A percentile compares a stretch with the other conserved stretches of the same genome.
Evolutionary conservation across 1,140 invertebrate genomes (phyloP).

Genomic region (Bradysia coprophila): DNA sequence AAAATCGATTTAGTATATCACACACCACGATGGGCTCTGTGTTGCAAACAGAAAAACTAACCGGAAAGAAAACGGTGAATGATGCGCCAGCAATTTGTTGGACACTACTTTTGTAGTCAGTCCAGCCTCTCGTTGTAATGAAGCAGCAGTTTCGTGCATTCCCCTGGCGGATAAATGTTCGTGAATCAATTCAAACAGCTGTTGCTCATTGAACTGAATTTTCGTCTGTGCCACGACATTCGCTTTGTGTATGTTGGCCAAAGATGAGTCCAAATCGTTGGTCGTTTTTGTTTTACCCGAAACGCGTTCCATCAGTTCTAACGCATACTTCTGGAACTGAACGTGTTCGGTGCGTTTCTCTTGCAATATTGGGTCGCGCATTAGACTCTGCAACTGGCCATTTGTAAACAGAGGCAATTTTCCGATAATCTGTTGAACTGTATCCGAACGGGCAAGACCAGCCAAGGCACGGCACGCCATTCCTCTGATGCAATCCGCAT

Average conservation of each 20-base stretch:
- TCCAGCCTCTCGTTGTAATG: slow-evolving; percentile 58
- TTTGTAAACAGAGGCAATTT: slow-evolving; percentile 89
- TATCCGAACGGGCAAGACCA: slow-evolving; percentile 78
- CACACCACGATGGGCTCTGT: too few relatives aligned
- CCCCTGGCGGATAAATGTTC: slow-evolving; percentile 71
- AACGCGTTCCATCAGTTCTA: slow-evolving; percentile 77
- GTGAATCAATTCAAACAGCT: slow-evolving; percentile 81
- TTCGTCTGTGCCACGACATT: slow-evolving; percentile 91
- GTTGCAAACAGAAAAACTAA: neutral
- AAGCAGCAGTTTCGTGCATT: slow-evolving; percentile 44
- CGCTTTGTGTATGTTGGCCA: slow-evolving; percentile 75
- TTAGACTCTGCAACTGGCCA: slow-evolving; percentile 79
- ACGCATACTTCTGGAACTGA: slow-evolving; percentile 87
- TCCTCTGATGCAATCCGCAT: slow-evolving; percentile 85
- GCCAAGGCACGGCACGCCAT: slow-evolving; percentile 82
- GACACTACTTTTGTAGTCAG: slow-evolving; percentile 27
- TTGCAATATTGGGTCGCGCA: slow-evolving; percentile 90
- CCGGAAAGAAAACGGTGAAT: slow-evolving; percentile 1
- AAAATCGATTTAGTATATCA: too few relatives aligned
- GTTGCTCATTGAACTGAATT: slow-evolving; percentile 84
- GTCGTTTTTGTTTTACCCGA: slow-evolving; percentile 77
- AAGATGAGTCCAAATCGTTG: slow-evolving; percentile 60
- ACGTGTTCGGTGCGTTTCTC: slow-evolving; percentile 92
- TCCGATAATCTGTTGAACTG: slow-evolving; percentile 85
- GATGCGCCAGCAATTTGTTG: neutral